Evolutionary conservation across 2,797 vertebrate species (phyloP).

Genomic region (Spondyliosoma cantharus): DNA sequence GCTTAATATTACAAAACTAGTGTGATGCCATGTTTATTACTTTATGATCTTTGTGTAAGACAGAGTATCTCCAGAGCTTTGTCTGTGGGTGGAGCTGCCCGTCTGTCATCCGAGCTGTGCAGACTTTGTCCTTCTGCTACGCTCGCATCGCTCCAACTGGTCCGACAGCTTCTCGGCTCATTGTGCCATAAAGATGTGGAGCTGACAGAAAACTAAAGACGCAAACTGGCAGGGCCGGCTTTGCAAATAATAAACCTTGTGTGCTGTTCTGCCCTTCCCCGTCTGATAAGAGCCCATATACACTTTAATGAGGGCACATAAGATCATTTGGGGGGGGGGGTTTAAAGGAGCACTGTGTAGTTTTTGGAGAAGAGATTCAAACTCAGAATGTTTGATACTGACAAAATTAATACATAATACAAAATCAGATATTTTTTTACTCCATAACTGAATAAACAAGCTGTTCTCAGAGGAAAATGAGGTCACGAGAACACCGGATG

Average conservation of each 20-base stretch:
- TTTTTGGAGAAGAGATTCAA: too few species aligned
- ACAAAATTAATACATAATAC: too few species aligned
- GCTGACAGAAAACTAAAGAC: background rate
- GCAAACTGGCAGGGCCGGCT: constrained; percentile 28
- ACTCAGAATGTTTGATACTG: too few species aligned
- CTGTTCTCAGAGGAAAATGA: too few species aligned
- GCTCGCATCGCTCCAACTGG: constrained; percentile 35
- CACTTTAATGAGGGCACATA: background rate
- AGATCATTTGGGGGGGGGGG: too few species aligned
- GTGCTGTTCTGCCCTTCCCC: background rate
- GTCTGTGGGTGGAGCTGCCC: constrained; percentile 1
- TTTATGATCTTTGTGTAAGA: background rate
- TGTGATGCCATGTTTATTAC: background rate
- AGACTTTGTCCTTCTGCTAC: constrained; percentile 45
- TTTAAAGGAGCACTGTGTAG: too few species aligned
- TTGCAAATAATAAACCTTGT: constrained; percentile 8
- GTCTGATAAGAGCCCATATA: constrained; percentile 26
- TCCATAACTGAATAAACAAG: too few species aligned
- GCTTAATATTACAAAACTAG: background rate
- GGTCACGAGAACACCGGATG: too few species aligned
- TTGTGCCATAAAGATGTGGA: constrained; percentile 19
- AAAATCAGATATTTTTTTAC: too few species aligned
- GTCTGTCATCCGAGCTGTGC: background rate
- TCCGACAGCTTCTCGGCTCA: constrained; percentile 43
- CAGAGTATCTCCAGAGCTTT: background rate